Base-by-base conservation (phyloP, 1,140 invertebrate genomes). In the Batillaria attramentaria region DNA sequence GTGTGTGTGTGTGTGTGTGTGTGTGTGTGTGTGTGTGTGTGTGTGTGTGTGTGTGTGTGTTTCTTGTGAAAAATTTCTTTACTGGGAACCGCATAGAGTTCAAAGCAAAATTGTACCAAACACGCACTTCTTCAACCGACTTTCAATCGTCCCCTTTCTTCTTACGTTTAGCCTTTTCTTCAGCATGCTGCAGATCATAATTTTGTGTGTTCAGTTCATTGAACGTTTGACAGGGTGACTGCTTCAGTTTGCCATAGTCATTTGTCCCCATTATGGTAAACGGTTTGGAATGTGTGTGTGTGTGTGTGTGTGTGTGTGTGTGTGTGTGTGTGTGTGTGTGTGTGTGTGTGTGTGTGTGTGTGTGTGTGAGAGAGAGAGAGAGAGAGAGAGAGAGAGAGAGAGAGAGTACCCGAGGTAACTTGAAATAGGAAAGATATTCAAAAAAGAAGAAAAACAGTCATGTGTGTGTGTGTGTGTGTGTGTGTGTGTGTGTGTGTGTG, bases 371-470 rank as follows among this genome's bases (percentile, higher is more conserved):
- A 16, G n/a, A 28, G 57, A 10, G 57, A 10, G n/a, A 10, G n/a
- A 62, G n/a, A 62, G 6, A 62, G 57, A n/a, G 57, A 62, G n/a
- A 62, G 57, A 62, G 57, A 62, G 8, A 62, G 57, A 62, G 57
- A 62, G 6, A 10, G 6, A n/a, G 57, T n/a, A 28, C 13, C 5
- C 13, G 13, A 62, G 13, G 5, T 13, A 62, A 13, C 13, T 62
- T 10, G 57, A 8, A 28, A 6, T 18, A 62, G 5, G 28, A 6
- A n/a, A 28, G 6, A 8, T 6, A 62, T 62, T 18, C 6, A 28
- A 10, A 62, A 62, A 28, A 5, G n/a, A 10, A 62, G 31, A 16
- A 62, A n/a, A 5, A 62, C 28, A 28, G 57, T 6, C 13, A 13
- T 16, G 31, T n/a, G 20, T 28, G 57, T 62, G 57, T 62, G 57